Evolutionary conservation across 1,140 invertebrate genomes (phyloP).

Genomic region (Hestina assimilis): DNA sequence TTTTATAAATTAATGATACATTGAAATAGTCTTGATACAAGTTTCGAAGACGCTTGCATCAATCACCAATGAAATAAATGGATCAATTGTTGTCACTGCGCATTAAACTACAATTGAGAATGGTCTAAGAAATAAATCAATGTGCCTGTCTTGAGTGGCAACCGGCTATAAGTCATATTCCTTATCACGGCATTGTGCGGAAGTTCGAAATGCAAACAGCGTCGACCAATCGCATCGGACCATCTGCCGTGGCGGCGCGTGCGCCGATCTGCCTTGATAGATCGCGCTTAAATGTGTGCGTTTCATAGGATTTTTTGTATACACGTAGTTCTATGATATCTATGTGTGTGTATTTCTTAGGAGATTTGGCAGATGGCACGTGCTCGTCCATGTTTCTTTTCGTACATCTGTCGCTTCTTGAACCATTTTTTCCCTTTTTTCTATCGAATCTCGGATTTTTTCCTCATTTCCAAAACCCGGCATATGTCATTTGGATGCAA

Average conservation of each 20-base stretch:
- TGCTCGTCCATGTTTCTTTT: constrained; percentile 65
- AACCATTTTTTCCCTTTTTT: constrained; percentile 59
- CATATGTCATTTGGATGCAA: constrained; percentile 73
- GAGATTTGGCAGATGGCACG: constrained; percentile 77
- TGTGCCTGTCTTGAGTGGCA: constrained; percentile 34
- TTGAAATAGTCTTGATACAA: not conserved
- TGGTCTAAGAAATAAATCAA: constrained; percentile 42
- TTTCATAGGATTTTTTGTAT: constrained; percentile 34
- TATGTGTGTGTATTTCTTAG: constrained; percentile 59
- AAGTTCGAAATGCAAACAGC: constrained; percentile 62
- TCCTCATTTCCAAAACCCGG: constrained; percentile 38
- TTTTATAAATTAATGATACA: not conserved
- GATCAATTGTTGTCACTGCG: constrained; percentile 32
- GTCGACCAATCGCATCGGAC: constrained; percentile 57
- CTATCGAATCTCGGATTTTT: constrained; percentile 53
- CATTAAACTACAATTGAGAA: not conserved
- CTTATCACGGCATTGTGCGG: constrained; percentile 63
- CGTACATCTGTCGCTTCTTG: constrained; percentile 70
- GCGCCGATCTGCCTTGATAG: constrained; percentile 60
- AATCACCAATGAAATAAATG: constrained; percentile 14
- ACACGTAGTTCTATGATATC: constrained; percentile 22
- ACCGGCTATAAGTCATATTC: constrained; percentile 54
- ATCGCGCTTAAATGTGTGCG: constrained; percentile 43
- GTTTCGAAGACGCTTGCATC: not conserved
- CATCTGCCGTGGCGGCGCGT: constrained; percentile 71